These are phyloP conservation scores for Hyperopisus bebe DNA, from an alignment of 2,113 vertebrate genomes.

Conservation along the genomic window DNA sequence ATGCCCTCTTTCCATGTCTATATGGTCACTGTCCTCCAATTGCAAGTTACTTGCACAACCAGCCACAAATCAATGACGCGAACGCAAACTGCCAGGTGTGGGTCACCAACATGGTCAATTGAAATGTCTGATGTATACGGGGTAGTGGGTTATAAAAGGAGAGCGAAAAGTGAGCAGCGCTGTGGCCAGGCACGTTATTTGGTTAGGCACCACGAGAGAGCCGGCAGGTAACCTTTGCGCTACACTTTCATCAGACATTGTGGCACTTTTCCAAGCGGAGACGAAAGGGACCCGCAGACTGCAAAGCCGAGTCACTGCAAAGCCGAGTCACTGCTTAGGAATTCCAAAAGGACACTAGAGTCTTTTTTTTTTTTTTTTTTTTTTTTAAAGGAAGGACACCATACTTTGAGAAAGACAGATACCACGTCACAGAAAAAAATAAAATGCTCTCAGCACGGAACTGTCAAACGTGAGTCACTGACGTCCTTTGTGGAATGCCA, in stretches of 20 bases:
- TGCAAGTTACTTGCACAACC: not conserved
- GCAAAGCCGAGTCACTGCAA: not conserved
- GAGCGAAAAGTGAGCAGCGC: too few species aligned
- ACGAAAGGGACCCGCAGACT: not conserved
- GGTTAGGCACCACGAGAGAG: not conserved
- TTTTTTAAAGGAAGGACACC: not conserved
- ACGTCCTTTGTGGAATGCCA: slow-evolving; percentile 14
- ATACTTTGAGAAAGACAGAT: not conserved
- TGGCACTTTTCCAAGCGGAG: not conserved
- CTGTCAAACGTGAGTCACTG: not conserved
- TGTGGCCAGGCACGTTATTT: not conserved
- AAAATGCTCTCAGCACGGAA: not conserved
- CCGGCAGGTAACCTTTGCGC: not conserved
- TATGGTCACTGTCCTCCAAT: not conserved
- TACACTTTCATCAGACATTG: not conserved
- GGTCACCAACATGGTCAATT: not conserved
- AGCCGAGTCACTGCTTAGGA: not conserved
- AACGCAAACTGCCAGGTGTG: not conserved
- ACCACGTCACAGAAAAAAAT: not conserved
- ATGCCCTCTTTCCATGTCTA: not conserved
- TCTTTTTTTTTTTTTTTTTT: not conserved
- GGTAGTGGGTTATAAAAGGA: not conserved
- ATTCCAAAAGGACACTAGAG: not conserved
- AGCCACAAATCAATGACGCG: not conserved
- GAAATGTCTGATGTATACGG: not conserved